Evolutionary conservation across 2,888 invertebrate species (phyloP), one percentile per base, ranked within the genome.

Genomic region (Scaptomyza reducta): DNA sequence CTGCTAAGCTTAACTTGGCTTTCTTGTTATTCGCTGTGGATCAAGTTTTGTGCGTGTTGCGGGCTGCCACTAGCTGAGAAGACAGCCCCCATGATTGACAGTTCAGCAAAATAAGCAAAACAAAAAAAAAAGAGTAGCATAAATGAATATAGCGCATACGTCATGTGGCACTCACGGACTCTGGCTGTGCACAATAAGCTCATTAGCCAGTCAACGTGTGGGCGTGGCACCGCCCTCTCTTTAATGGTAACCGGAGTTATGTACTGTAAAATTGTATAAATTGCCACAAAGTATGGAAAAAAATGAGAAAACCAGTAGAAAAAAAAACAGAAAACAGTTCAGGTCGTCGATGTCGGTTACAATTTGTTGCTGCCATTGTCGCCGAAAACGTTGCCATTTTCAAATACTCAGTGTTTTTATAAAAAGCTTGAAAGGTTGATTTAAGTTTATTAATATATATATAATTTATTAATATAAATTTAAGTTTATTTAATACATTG

Each of bases 91-190:
- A 22, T 25, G 65, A 53, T 67, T 61, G 65, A 58, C 77, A 70
- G 77, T 68, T 76, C 44, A 71, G 76, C 67, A 79, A 85, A 11
- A 33, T 3, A 33, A 33, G 13, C 4, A 33, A 33, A 38, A 9
- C 35, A 35, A 35, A 2, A 11, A 38, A 38, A 40, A 16, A 66
- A 70, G 73, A 57, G 18, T 22, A 61, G 56, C 74, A 71, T 76
- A 78, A 76, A 78, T 63, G 70, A 78, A 75, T 75, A 84, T 70
- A 75, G 60, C 78, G 84, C 73, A 83, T 79, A 77, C 80, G 78
- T 74, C 87, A 72, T 83, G 87, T 70, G 74, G 61, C 55, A 61
- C 75, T 22, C 49, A 51, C 61, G 58, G 29, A 38, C 53, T 38
- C 6, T 35, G 9, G 18, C 13, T 16, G 11, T 25, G 50, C 25